A percentile compares a stretch with the other conserved stretches of the same genome.
Evolutionary conservation across 2,113 vertebrate species (phyloP).

Genomic region (Xiphias gladius): DNA sequence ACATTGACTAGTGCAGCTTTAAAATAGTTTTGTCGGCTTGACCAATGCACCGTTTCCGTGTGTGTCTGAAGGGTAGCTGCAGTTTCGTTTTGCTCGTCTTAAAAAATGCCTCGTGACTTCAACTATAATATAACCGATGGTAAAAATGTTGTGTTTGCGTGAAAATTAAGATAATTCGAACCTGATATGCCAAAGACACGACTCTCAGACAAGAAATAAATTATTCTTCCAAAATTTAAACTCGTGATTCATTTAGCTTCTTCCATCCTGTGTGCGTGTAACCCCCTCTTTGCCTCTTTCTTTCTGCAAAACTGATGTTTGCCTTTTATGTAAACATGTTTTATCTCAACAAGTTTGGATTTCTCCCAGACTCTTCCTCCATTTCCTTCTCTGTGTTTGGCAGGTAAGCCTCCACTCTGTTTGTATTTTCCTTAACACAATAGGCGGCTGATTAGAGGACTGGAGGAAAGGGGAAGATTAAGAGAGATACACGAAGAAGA

Average conservation of each 20-base stretch:
- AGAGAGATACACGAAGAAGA: constrained; percentile 37
- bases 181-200: too few species aligned
- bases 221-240: too few species aligned
- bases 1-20: neutral
- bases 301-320: neutral
- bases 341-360: constrained; percentile 28
- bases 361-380: neutral
- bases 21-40: neutral
- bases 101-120: too few species aligned
- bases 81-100: too few species aligned
- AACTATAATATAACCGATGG: too few species aligned
- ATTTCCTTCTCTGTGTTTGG: neutral
- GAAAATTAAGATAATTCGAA: too few species aligned
- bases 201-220: too few species aligned
- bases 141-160: too few species aligned
- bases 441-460: constrained; percentile 62
- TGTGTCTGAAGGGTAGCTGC: neutral
- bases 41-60: too few species aligned
- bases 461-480: constrained; percentile 23
- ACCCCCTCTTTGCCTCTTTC: neutral
- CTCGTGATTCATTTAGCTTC: too few species aligned
- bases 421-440: constrained; percentile 52
- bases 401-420: constrained; percentile 18
- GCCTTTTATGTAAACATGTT: constrained; percentile 30
- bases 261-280: neutral